Percentiles rank a stretch among this genome's conserved stretches.
Conservation (phyloP, 2,888 invertebrate genomes). For the Leucophenga montana region DNA sequence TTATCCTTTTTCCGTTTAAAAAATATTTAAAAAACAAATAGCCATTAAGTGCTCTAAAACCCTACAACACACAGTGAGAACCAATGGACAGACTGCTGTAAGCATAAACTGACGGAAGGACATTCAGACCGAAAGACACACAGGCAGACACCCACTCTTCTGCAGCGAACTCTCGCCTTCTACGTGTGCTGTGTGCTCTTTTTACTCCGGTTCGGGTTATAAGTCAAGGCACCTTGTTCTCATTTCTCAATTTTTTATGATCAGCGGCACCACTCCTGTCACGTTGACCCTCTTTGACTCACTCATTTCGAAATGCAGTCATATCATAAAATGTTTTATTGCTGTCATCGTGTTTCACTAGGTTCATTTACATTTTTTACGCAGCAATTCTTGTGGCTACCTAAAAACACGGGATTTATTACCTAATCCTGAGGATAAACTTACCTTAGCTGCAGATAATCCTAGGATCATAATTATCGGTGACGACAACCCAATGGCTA, state of each 20-base stretch:
- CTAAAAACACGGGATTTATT: constrained; percentile 59
- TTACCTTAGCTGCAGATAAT: constrained; percentile 62
- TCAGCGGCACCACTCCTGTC: neutral
- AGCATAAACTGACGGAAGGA: no score
- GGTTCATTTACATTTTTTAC: constrained; percentile 48
- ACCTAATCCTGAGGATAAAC: constrained; percentile 62
- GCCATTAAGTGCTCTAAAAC: neutral
- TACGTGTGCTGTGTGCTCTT: constrained; percentile 9
- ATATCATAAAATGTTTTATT: constrained; percentile 13
- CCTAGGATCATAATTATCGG: constrained; percentile 64
- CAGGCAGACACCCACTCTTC: neutral
- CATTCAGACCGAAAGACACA: no score
- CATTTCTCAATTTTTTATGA: constrained; percentile 40
- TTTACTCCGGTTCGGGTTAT: constrained; percentile 32
- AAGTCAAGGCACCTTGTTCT: constrained; percentile 50
- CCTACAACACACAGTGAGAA: constrained; percentile 26
- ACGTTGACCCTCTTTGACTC: neutral
- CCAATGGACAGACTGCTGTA: constrained; percentile 14
- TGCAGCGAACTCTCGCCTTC: neutral
- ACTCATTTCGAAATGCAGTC: no score
- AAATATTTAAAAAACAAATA: constrained; percentile 25
- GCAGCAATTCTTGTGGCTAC: constrained; percentile 61
- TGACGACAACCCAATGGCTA: constrained; percentile 33
- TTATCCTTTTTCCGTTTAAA: constrained; percentile 60
- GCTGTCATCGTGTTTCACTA: no score